phyloP scores from a whole-genome alignment of 2,888 invertebrate genomes.

The Patella caerulea region DNA sequence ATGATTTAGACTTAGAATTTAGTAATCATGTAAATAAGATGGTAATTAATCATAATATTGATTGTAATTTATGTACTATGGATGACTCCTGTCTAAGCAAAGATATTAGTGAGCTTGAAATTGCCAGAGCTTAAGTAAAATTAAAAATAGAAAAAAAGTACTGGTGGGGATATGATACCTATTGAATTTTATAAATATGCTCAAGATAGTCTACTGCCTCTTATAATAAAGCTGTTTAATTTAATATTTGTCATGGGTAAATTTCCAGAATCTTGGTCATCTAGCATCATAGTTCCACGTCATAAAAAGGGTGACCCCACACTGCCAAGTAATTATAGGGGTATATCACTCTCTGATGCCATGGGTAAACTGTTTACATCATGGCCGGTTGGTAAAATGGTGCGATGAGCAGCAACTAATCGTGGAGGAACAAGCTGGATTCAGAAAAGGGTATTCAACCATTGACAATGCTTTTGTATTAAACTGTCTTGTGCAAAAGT shows the following conservation, averaged over 20 bases:
- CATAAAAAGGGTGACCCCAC: background rate
- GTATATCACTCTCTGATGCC: background rate
- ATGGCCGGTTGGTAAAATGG: slow-evolving; percentile 15
- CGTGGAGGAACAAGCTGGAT: slow-evolving; percentile 7
- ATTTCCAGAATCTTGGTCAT: background rate
- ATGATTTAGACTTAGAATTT: too few relatives aligned
- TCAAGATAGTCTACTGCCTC: background rate
- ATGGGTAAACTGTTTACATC: background rate
- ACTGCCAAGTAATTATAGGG: background rate
- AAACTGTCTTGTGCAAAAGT: background rate
- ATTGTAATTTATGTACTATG: too few relatives aligned
- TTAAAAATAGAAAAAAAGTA: slow-evolving; percentile 6
- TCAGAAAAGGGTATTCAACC: slow-evolving; percentile 1
- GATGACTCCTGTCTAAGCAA: too few relatives aligned
- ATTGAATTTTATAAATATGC: too few relatives aligned
- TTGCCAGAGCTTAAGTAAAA: too few relatives aligned
- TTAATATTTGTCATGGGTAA: background rate
- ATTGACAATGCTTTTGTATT: background rate
- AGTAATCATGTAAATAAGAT: too few relatives aligned
- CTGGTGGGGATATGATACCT: too few relatives aligned
- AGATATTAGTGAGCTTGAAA: too few relatives aligned
- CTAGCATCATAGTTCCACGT: background rate
- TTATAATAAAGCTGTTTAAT: background rate
- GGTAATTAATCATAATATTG: too few relatives aligned
- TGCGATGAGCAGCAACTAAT: slow-evolving; percentile 7